phyloP scores from a whole-genome alignment of 2,797 vertebrate species.

The Thalassophryne amazonica region DNA sequence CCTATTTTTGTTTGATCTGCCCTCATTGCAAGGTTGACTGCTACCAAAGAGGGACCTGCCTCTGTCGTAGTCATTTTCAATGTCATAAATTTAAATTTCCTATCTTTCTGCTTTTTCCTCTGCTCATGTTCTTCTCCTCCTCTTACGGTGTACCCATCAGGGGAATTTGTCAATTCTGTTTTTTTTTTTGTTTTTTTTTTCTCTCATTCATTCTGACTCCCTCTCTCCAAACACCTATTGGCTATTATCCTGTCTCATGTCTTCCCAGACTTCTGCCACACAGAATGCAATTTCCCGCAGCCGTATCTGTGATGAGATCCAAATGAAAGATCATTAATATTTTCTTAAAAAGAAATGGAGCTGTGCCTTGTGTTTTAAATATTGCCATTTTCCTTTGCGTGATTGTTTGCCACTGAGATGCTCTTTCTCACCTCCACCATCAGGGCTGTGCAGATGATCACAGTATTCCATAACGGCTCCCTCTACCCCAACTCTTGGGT shows the following conservation, averaged over 20 bases:
- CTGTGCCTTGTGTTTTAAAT: constrained; percentile 65
- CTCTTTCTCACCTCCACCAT: constrained; percentile 44
- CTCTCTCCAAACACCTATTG: constrained; percentile 79
- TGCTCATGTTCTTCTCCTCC: constrained; percentile 50
- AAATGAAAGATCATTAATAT: constrained; percentile 89
- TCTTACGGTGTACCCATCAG: constrained; percentile 56
- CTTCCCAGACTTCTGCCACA: constrained; percentile 80
- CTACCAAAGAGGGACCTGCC: constrained; percentile 75
- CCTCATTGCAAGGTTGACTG: constrained; percentile 87
- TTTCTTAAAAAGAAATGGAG: constrained; percentile 76
- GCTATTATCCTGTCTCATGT: constrained; percentile 92
- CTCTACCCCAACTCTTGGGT: constrained; percentile 22
- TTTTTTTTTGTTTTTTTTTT: constrained; percentile 69
- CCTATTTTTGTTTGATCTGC: constrained; percentile 85
- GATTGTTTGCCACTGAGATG: constrained; percentile 38
- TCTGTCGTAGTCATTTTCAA: constrained; percentile 82
- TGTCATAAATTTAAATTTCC: constrained; percentile 89
- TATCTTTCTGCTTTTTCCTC: constrained; percentile 47
- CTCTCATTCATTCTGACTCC: constrained; percentile 63
- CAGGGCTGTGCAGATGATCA: constrained; percentile 56
- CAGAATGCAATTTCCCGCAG: constrained; percentile 86
- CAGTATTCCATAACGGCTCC: constrained; percentile 13
- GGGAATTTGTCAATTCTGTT: constrained; percentile 87
- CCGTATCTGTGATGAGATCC: constrained; percentile 86
- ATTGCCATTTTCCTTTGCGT: constrained; percentile 46